Percentiles rank a stretch among this genome's conserved stretches.
phyloP scores from a whole-genome alignment of 2,113 vertebrate genomes.

The Damaliscus lunatus region DNA sequence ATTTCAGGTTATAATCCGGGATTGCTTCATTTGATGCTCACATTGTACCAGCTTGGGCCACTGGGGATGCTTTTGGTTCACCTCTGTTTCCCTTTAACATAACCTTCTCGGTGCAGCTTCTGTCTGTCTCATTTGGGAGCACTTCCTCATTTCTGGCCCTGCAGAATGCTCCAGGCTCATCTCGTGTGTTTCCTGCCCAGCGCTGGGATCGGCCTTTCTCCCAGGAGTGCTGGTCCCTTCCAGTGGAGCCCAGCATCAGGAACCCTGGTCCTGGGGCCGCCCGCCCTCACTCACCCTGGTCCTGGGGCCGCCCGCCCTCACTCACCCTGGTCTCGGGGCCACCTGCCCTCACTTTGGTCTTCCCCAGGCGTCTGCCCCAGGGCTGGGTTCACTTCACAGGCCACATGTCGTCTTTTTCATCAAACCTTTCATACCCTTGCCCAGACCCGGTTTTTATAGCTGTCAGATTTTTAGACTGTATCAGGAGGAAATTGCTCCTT shows the following conservation, averaged over 20 bases:
- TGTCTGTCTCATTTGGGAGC: background rate
- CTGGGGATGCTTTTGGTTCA: background rate
- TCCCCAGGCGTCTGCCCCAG: background rate
- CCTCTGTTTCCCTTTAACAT: background rate
- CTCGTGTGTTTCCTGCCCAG: background rate
- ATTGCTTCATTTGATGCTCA: background rate
- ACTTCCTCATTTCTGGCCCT: background rate
- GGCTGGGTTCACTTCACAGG: background rate
- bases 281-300: background rate
- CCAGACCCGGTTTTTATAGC: background rate
- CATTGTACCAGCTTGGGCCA: background rate
- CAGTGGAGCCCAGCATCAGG: no score
- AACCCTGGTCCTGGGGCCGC: background rate
- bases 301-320: accelerated
- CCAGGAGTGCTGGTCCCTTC: background rate
- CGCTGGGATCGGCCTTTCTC: background rate
- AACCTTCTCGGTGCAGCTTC: accelerated
- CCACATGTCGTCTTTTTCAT: background rate
- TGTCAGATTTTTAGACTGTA: background rate
- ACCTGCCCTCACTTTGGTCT: background rate
- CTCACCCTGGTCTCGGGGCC: accelerated
- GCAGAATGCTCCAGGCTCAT: background rate
- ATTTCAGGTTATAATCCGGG: background rate
- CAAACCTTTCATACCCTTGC: background rate
- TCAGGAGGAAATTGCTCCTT: background rate